A percentile compares a stretch with the other conserved stretches of the same genome.
These are phyloP conservation scores for Synanthedon formicaeformis DNA, from an alignment of 2,888 invertebrate genomes.

Conservation along the genomic window DNA sequence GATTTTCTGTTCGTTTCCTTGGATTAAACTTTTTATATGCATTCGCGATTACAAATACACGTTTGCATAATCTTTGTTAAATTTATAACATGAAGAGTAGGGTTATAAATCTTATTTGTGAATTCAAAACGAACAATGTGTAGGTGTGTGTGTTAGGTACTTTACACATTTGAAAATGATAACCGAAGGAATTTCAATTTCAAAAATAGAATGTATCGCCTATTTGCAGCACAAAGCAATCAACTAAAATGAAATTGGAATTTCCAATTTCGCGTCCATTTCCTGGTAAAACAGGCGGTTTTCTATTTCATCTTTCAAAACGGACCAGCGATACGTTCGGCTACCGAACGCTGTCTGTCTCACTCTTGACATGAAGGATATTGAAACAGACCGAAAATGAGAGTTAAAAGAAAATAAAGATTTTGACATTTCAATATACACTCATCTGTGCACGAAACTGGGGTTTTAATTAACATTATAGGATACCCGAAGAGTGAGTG, in stretches of 20 bases:
- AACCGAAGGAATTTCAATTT: not conserved
- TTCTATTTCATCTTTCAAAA: conserved; percentile 53
- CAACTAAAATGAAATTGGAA: conserved; percentile 51
- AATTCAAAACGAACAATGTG: not conserved
- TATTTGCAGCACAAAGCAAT: conserved; percentile 40
- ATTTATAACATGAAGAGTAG: not conserved
- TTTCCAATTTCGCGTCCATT: conserved; percentile 58
- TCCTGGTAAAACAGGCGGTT: conserved; percentile 57
- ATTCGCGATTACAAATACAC: conserved; percentile 11
- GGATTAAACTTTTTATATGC: conserved; percentile 51
- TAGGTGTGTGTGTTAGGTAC: not conserved
- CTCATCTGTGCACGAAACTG: conserved; percentile 42
- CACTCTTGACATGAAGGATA: conserved; percentile 56
- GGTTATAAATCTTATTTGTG: not conserved
- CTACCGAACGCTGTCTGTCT: conserved; percentile 40
- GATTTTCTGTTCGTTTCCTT: conserved; percentile 57
- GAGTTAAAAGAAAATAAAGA: conserved; percentile 62
- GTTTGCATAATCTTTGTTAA: not conserved
- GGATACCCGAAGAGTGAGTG: conserved; percentile 6
- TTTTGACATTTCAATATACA: conserved; percentile 68
- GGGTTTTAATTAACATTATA: conserved; percentile 42
- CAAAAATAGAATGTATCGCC: conserved; percentile 8
- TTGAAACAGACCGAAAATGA: conserved; percentile 61
- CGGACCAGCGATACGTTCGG: conserved; percentile 21
- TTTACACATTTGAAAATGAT: not conserved